Evolutionary conservation across 1,140 invertebrate genomes (phyloP).

Genomic region (Trinorchestia longiramus): DNA sequence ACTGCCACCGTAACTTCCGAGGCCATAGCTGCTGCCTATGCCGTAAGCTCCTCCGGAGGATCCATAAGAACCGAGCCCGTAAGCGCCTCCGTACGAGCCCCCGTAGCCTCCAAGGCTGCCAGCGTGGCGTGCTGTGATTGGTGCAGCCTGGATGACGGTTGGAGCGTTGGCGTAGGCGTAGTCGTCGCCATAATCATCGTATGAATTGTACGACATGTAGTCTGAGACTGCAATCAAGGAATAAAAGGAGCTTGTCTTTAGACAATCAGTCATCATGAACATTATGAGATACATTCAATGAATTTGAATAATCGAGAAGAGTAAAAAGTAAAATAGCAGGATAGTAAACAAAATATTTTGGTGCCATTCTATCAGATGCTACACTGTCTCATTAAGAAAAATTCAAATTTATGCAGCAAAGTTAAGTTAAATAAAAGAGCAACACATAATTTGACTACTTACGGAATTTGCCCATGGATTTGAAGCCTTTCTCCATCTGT

Average conservation of each 20-base stretch:
- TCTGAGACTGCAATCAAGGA: background rate
- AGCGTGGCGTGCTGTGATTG: background rate
- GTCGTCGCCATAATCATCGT: slow-evolving; percentile 39
- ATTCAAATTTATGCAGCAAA: too few species aligned
- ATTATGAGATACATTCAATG: background rate
- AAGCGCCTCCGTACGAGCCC: slow-evolving; percentile 4
- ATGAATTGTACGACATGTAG: slow-evolving; percentile 44
- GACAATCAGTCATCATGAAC: background rate
- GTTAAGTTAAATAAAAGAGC: background rate
- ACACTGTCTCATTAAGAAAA: too few species aligned
- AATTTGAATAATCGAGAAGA: too few species aligned
- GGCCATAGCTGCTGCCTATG: slow-evolving; percentile 15
- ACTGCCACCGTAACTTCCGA: slow-evolving; percentile 4
- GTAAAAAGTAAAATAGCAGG: too few species aligned
- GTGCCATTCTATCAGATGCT: too few species aligned
- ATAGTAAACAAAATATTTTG: too few species aligned
- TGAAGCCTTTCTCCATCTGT: slow-evolving; percentile 67
- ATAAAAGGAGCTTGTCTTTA: background rate
- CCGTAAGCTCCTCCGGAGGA: slow-evolving; percentile 6
- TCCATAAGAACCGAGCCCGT: background rate
- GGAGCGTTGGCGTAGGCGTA: slow-evolving; percentile 11
- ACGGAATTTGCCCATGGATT: slow-evolving; percentile 45
- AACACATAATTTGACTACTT: background rate
- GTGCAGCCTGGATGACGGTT: slow-evolving; percentile 23
- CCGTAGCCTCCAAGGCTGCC: background rate